Percentiles rank a stretch among this genome's conserved stretches.
Evolutionary conservation across 1,140 invertebrate species (phyloP).

Genomic region (Aphis craccivora): DNA sequence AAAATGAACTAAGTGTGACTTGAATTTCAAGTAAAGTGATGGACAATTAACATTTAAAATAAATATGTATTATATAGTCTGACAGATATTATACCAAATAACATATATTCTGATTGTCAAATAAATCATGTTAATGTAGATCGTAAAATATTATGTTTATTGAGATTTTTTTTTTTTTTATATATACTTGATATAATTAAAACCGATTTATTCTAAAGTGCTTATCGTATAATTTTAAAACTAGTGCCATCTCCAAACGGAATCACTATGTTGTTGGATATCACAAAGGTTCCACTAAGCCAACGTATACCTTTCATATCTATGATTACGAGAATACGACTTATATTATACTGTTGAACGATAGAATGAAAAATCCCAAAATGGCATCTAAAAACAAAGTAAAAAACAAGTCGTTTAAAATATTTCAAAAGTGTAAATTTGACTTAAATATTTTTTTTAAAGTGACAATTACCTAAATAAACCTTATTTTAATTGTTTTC

Average conservation of each 20-base stretch:
- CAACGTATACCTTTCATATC: neutral
- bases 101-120: neutral
- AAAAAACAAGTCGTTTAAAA: neutral
- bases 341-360: neutral
- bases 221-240: neutral
- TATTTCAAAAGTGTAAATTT: neutral
- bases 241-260: neutral
- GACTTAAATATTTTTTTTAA: neutral
- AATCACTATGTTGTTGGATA: too few relatives aligned
- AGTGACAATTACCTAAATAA: neutral
- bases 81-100: neutral
- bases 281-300: too few relatives aligned
- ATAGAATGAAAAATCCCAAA: neutral
- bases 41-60: neutral
- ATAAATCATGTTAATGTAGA: neutral
- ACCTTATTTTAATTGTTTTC: neutral
- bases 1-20: neutral
- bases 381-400: neutral
- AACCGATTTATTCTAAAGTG: neutral
- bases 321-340: neutral
- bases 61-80: neutral
- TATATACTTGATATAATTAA: neutral
- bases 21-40: neutral
- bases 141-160: neutral
- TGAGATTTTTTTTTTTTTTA: too few relatives aligned